Percentiles rank a stretch among this genome's conserved stretches.
phyloP scores from a whole-genome alignment of 1,140 invertebrate genomes.

The Camponotus floridanus region DNA sequence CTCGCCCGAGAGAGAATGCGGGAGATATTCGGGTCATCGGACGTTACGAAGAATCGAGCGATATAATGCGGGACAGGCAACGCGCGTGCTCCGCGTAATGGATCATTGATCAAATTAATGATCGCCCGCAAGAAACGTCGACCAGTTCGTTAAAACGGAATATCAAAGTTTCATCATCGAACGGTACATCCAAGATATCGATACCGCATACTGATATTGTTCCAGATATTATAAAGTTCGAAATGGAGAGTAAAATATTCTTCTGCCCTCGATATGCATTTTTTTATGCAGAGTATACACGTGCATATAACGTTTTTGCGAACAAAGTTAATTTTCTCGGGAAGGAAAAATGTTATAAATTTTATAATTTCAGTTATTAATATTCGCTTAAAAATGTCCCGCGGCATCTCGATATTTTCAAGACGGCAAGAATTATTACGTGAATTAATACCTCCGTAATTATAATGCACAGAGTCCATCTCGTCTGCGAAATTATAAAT shows the following conservation, averaged over 20 bases:
- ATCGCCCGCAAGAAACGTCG: constrained; percentile 39
- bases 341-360: not conserved
- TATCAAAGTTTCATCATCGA: constrained; percentile 53
- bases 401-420: not conserved
- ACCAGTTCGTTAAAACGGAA: constrained; percentile 35
- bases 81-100: constrained; percentile 50
- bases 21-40: constrained; percentile 47
- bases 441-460: not conserved
- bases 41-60: constrained; percentile 35
- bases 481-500: not conserved
- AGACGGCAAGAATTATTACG: not conserved
- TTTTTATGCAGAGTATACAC: too few relatives aligned
- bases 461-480: not conserved
- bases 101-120: constrained; percentile 61
- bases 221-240: constrained; percentile 19
- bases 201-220: constrained; percentile 23
- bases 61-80: constrained; percentile 38
- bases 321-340: not conserved
- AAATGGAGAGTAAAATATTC: not conserved
- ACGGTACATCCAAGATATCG: constrained; percentile 6
- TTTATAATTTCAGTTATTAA: not conserved
- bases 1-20: constrained; percentile 42
- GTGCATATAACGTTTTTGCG: not conserved
- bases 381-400: not conserved
- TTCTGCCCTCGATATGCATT: not conserved